Evolutionary conservation across 2,888 invertebrate genomes (phyloP), one percentile per base, ranked within the genome.

Genomic region (Diplazon laetatorius): DNA sequence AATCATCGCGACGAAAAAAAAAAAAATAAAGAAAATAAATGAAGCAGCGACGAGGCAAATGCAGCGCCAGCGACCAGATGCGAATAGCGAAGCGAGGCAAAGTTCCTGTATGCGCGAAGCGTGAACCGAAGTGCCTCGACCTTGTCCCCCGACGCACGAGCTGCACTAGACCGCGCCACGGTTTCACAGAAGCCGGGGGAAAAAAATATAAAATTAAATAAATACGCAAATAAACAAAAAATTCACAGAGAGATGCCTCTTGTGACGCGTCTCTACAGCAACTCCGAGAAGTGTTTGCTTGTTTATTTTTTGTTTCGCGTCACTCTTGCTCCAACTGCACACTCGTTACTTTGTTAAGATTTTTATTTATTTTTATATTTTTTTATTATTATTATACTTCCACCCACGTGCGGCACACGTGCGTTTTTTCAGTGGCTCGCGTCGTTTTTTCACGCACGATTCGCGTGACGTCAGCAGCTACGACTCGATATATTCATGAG

Each of bases 71-170:
- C 37, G 52, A 30, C 10, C 74, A 68, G 70, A 75, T 78, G 66
- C 50, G 70, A 66, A 70, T 44, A 70, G 65, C 50, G 14, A 73
- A 52, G 65, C 57, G 39, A 48, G 60, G 42, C 65, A 71, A 37
- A 55, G 74, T 78, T 59, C 39, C 46, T n/a, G 50, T 65, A 60
- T 66, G 60, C 66, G 44, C 48, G 44, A 65, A 70, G 50, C 50
- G n/a, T 57, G 39, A 74, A 62, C 37, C 55, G 46, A 68, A 78
- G 71, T 71, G 70, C 44, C 71, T 62, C 74, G 78, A 78, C 78
- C 78, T 75, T 78, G 75, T 75, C 74, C 39, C 74, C 37, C 52
- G 60, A 55, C 25, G 30, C 52, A 9, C 46, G 55, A 6, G n/a
- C 20, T 39, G 18, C 35, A 14, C 37, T 3, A 37, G 10, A 50